A percentile compares a stretch with the other conserved stretches of the same genome.
Conservation (phyloP, 2,888 invertebrate genomes). For the Lasioglossum figueresi region DNA sequence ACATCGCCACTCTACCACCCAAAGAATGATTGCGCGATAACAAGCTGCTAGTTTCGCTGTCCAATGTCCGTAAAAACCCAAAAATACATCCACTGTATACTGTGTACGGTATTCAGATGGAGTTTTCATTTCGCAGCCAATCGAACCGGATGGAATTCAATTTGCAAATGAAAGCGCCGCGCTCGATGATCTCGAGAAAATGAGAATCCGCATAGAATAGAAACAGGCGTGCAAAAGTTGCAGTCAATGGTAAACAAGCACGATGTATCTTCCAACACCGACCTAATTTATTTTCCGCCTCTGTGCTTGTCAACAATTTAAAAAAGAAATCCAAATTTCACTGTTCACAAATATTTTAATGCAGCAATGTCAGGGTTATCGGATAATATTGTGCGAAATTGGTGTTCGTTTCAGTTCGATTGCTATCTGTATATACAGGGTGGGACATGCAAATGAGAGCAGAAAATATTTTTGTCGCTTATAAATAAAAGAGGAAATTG, state of each 20-base stretch:
- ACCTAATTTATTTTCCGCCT: background rate
- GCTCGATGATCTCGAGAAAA: constrained; percentile 9
- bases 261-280: background rate
- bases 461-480: background rate
- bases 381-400: background rate
- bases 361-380: background rate
- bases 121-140: constrained; percentile 4
- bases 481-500: background rate
- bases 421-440: background rate
- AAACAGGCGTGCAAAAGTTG: background rate
- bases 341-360: background rate
- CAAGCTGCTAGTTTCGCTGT: background rate
- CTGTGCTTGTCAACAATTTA: background rate
- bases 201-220: background rate
- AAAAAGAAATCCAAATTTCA: background rate
- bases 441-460: background rate
- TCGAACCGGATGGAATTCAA: background rate
- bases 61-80: background rate
- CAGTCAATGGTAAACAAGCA: background rate
- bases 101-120: background rate
- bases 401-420: background rate
- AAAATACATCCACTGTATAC: background rate
- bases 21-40: background rate
- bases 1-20: background rate
- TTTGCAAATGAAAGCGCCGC: background rate